phyloP scores from a whole-genome alignment of 2,797 vertebrate species.

The Cercopithecus diana region DNA sequence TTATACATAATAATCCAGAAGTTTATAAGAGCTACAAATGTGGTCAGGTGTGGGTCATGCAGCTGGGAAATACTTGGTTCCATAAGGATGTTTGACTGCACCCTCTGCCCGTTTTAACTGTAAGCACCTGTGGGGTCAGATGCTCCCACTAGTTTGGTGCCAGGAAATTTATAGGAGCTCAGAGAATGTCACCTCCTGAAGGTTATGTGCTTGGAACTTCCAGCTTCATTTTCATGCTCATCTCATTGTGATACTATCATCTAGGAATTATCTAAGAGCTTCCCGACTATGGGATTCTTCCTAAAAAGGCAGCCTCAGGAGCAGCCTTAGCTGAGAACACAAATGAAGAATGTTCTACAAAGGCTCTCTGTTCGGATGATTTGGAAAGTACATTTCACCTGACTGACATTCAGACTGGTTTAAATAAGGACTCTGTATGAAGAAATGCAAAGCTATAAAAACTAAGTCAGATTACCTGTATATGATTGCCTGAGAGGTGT shows the following conservation, averaged over 20 bases:
- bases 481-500: background rate
- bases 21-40: background rate
- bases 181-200: background rate
- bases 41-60: background rate
- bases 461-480: slow-evolving; percentile 52
- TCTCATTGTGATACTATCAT: background rate
- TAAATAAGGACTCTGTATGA: background rate
- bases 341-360: background rate
- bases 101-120: background rate
- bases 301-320: background rate
- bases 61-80: background rate
- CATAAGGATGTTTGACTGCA: background rate
- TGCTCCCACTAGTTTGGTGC: background rate
- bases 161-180: background rate
- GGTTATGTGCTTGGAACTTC: background rate
- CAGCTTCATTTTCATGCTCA: background rate
- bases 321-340: background rate
- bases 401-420: slow-evolving; percentile 1
- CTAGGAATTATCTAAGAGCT: background rate
- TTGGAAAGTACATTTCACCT: background rate
- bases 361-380: background rate
- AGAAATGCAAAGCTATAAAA: slow-evolving; percentile 39
- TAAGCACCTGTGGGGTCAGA: background rate
- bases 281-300: background rate
- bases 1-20: background rate